Base-by-base conservation (phyloP, 2,113 vertebrate species). In the Alligator sinensis region DNA sequence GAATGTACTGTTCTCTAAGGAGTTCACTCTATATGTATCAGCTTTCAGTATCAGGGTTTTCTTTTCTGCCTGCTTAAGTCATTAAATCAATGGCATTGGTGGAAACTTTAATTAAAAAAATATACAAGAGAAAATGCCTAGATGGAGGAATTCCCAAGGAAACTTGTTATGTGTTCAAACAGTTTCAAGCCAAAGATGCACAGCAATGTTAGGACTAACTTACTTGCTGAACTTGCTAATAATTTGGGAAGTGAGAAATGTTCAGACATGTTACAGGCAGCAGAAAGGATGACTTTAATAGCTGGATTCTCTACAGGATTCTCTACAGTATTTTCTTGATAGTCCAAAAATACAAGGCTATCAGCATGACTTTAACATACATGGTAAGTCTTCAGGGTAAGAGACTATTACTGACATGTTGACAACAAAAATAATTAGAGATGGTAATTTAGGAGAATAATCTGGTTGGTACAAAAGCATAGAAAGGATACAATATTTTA, bases 371-470 rank as follows among this genome's bases (percentile, higher is more conserved):
- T 85, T 79, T 79, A 16, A 62, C 3, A 11, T 5, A 13, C 68
- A 54, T 5, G 25, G 34, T 14, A 76, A 12, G 25, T 28, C 82
- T 63, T 75, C 78, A 87, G 59, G 14, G 77, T 34, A 14, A 81
- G 61, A 86, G n/a, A 34, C 21, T 58, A 14, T 4, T 55, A 47
- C 27, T 75, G 85, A 34, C 11, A 14, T 22, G 27, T 9, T 88
- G 74, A 63, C 94, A 77, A 55, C 78, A 92, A 77, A 88, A 96
- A 61, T 77, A 84, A 77, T 91, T 87, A 77, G 61, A 84, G 80
- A 72, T 11, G 25, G 38, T 87, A 59, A 91, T 83, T 86, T 92
- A 84, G 5, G 27, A 84, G 61, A 91, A 68, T 12, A 86, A 89
- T 89, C 77, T 84, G 87, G 47, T 34, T n/a, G 5, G 81, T 87